Evolutionary conservation across 2,797 vertebrate genomes (phyloP).

Genomic region (Lerista edwardsae): DNA sequence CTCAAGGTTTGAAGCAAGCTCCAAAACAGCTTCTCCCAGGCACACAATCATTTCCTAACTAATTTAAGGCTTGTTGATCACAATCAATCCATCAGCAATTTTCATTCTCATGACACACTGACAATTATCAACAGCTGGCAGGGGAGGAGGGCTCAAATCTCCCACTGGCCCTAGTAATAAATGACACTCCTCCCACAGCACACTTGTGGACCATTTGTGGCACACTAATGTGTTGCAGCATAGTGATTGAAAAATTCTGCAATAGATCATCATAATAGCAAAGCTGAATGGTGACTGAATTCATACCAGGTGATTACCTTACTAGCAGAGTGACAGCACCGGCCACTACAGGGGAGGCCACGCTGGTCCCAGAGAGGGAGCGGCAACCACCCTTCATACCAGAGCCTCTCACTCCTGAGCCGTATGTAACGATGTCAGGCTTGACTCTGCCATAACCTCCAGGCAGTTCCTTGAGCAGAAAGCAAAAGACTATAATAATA

Average conservation of each 20-base stretch:
- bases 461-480: slow-evolving; percentile 87
- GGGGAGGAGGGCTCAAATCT: no score
- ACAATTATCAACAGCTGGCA: no score
- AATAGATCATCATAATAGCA: no score
- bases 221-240: no score
- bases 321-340: slow-evolving; percentile 95
- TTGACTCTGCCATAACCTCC: slow-evolving; percentile 96
- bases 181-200: no score
- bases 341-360: slow-evolving; percentile 96
- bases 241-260: no score
- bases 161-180: no score
- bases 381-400: slow-evolving; percentile 98
- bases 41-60: neutral
- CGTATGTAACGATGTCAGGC: slow-evolving; percentile 96
- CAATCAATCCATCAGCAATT: neutral
- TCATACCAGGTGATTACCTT: slow-evolving; percentile 79
- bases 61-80: no score
- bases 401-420: slow-evolving; percentile 96
- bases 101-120: no score
- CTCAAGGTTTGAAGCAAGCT: neutral
- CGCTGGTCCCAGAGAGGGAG: slow-evolving; percentile 95
- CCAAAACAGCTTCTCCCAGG: neutral
- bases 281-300: no score
- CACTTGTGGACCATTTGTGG: no score
- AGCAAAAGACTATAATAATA: neutral